These are phyloP conservation scores for Herpetotheres cachinnans DNA, from an alignment of 2,113 vertebrate genomes.

Conservation along the genomic window DNA sequence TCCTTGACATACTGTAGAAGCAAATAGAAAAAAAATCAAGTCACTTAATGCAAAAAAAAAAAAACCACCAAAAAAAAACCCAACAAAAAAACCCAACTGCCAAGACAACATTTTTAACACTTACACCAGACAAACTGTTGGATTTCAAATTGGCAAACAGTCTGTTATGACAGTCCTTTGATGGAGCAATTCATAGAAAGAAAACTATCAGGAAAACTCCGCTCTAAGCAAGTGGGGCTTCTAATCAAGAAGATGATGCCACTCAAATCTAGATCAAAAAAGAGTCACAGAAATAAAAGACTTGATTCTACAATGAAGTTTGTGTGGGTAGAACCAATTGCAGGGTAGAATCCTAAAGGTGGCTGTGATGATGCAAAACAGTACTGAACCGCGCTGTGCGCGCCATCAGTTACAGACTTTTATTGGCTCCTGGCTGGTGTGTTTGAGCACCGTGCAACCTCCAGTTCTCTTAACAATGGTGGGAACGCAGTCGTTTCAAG, in stretches of 20 bases:
- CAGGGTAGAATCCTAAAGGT: not conserved
- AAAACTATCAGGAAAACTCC: slow-evolving; percentile 64
- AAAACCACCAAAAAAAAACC: not conserved
- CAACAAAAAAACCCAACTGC: slow-evolving; percentile 2
- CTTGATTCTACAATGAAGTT: not conserved
- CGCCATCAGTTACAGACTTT: not conserved
- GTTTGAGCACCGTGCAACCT: not conserved
- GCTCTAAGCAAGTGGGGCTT: slow-evolving; percentile 32
- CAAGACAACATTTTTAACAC: slow-evolving; percentile 73
- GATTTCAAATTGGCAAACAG: slow-evolving; percentile 73
- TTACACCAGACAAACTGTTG: slow-evolving; percentile 75
- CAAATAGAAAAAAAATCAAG: slow-evolving; percentile 36
- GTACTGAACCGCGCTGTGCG: accelerated
- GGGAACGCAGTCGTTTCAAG: not conserved
- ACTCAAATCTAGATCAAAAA: slow-evolving; percentile 30
- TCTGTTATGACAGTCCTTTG: slow-evolving; percentile 72
- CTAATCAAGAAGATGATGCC: slow-evolving; percentile 34
- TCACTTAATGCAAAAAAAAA: slow-evolving; percentile 40
- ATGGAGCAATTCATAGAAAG: slow-evolving; percentile 70
- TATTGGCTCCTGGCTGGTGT: not conserved
- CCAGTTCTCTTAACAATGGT: not conserved
- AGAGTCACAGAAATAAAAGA: not conserved
- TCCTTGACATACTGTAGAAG: slow-evolving; percentile 32
- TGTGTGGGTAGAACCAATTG: not conserved
- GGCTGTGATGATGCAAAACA: not conserved